Evolutionary conservation across 2,797 vertebrate species (phyloP).

Genomic region (Gadopsis marmoratus): DNA sequence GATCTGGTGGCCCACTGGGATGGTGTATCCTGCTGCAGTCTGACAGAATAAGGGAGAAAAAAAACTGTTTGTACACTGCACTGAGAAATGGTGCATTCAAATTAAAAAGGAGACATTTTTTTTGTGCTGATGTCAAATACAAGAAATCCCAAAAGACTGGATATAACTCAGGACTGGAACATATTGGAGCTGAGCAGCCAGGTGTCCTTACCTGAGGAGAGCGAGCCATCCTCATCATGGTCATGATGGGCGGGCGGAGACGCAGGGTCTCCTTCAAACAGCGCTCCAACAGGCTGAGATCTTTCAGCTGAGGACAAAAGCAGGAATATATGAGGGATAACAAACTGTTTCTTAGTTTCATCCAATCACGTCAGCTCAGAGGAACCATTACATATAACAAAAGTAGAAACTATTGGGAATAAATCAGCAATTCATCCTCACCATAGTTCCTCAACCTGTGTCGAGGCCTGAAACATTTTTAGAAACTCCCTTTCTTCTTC

Average conservation of each 20-base stretch:
- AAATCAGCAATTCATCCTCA: not conserved
- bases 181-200: not conserved
- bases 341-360: not conserved
- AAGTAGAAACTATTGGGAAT: not conserved
- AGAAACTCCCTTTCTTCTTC: too few relatives aligned
- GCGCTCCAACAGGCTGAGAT: conserved; percentile 91
- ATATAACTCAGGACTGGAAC: too few relatives aligned
- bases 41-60: conserved; percentile 51
- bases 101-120: not conserved
- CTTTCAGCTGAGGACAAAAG: conserved; percentile 88
- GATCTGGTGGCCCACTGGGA: conserved; percentile 96
- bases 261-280: conserved; percentile 97
- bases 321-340: not conserved
- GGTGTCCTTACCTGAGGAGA: conserved; percentile 88
- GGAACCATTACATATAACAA: not conserved
- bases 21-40: conserved; percentile 92
- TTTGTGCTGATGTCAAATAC: not conserved
- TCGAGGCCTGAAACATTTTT: not conserved
- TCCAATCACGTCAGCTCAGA: not conserved
- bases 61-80: not conserved
- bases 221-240: conserved; percentile 97
- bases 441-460: not conserved
- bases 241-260: conserved; percentile 97
- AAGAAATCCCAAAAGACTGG: not conserved
- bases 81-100: not conserved